Conservation (phyloP, 30 jellyfish, hydroid and myxozoan species). For the Nemopilema nomurai region DNA sequence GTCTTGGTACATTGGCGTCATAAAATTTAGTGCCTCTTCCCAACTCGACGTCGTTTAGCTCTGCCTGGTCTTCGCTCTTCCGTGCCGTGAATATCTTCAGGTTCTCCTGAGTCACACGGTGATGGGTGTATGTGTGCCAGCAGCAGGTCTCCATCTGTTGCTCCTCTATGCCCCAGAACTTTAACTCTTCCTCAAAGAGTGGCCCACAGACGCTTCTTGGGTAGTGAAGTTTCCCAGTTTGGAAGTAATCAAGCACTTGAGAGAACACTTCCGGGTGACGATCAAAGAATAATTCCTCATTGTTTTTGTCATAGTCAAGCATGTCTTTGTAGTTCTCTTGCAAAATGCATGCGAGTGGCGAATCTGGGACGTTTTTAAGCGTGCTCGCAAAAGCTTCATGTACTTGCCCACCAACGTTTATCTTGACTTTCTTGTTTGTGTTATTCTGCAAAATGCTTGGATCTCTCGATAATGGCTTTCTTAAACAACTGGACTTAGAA, state of each 20-base stretch:
- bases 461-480: slow-evolving; percentile 37
- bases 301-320: slow-evolving; percentile 77
- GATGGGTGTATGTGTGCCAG: slow-evolving; percentile 89
- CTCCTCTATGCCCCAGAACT: slow-evolving; percentile 96
- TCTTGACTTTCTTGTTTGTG: slow-evolving; percentile 38
- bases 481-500: background rate
- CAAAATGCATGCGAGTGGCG: slow-evolving; percentile 88
- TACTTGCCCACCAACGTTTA: slow-evolving; percentile 90
- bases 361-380: slow-evolving; percentile 83
- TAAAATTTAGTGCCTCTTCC: slow-evolving; percentile 12
- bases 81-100: slow-evolving; percentile 55
- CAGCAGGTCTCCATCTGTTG: slow-evolving; percentile 98
- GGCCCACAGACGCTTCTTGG: slow-evolving; percentile 97
- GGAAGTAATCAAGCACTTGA: slow-evolving; percentile 85
- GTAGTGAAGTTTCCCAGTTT: slow-evolving; percentile 93
- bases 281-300: slow-evolving; percentile 78
- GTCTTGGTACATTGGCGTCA: background rate
- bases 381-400: slow-evolving; percentile 87
- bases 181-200: slow-evolving; percentile 86
- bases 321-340: slow-evolving; percentile 56
- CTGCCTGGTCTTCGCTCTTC: background rate
- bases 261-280: slow-evolving; percentile 90
- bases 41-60: slow-evolving; percentile 18
- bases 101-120: slow-evolving; percentile 83
- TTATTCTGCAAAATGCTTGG: slow-evolving; percentile 39